A percentile compares a stretch with the other conserved stretches of the same genome.
Conservation (phyloP, 2,888 invertebrate species). For the Molorchus minor region DNA sequence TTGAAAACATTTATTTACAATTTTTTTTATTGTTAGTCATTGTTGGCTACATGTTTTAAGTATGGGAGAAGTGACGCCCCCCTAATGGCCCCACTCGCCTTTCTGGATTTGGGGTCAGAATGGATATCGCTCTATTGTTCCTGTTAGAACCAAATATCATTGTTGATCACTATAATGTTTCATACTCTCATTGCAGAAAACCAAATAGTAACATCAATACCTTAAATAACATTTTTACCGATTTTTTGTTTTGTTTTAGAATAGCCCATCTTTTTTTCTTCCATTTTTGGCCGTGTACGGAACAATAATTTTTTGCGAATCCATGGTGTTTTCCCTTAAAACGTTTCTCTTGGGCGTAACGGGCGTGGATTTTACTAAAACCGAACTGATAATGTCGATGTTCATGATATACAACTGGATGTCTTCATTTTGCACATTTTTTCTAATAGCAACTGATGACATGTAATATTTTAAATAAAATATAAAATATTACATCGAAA, state of each 20-base stretch:
- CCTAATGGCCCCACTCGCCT: too few species aligned
- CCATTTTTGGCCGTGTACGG: conserved; percentile 58
- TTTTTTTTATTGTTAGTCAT: too few species aligned
- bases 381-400: conserved; percentile 51
- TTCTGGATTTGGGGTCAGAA: too few species aligned
- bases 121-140: too few species aligned
- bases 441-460: conserved; percentile 50
- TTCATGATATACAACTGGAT: conserved; percentile 59
- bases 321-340: conserved; percentile 50
- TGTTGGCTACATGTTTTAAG: too few species aligned
- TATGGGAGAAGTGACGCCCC: too few species aligned
- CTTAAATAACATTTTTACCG: neutral
- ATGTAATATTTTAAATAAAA: conserved; percentile 37
- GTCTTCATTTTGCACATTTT: conserved; percentile 56
- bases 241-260: conserved; percentile 46
- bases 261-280: conserved; percentile 55
- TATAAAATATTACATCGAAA: neutral
- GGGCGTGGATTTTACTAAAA: conserved; percentile 50
- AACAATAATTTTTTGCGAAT: conserved; percentile 55
- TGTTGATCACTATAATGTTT: too few species aligned
- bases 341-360: conserved; percentile 44
- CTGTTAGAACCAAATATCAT: too few species aligned
- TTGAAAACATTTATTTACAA: too few species aligned
- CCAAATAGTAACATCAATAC: neutral
- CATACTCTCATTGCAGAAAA: too few species aligned